Evolutionary conservation across 2,113 vertebrate genomes (phyloP).

Genomic region (Eclectus roratus): DNA sequence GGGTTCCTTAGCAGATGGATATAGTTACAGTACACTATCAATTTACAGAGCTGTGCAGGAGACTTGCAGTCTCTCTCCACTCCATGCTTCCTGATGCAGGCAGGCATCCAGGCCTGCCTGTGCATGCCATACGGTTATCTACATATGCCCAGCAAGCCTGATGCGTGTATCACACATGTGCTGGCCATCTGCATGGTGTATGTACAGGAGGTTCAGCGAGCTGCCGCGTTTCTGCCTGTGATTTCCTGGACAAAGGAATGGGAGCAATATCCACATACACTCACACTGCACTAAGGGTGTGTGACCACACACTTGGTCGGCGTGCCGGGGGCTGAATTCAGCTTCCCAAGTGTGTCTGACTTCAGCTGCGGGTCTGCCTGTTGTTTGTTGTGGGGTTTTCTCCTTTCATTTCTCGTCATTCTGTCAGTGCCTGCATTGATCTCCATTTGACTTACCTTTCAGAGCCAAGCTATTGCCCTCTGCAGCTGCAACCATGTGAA

Average conservation of each 20-base stretch:
- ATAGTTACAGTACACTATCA: neutral
- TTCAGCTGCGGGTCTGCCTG: neutral
- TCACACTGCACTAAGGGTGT: neutral
- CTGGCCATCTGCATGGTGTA: neutral
- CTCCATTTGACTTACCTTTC: neutral
- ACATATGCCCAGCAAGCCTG: neutral
- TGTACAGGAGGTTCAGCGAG: neutral
- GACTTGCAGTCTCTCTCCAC: neutral
- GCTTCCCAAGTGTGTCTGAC: neutral
- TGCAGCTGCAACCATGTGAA: conserved; percentile 39
- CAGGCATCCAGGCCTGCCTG: neutral
- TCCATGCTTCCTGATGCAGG: neutral
- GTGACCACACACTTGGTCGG: neutral
- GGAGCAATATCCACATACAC: neutral
- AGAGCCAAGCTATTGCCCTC: conserved; percentile 45
- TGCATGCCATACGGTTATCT: neutral
- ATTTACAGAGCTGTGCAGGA: neutral
- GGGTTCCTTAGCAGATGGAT: neutral
- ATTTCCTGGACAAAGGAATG: neutral
- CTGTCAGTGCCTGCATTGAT: neutral
- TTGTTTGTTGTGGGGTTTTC: neutral
- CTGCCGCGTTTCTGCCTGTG: neutral
- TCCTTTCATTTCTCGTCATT: neutral
- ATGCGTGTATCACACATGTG: neutral
- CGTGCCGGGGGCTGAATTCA: rapidly evolving